Evolutionary conservation across 2,888 invertebrate genomes (phyloP).

Genomic region (Acanthococcus lagerstroemiae): DNA sequence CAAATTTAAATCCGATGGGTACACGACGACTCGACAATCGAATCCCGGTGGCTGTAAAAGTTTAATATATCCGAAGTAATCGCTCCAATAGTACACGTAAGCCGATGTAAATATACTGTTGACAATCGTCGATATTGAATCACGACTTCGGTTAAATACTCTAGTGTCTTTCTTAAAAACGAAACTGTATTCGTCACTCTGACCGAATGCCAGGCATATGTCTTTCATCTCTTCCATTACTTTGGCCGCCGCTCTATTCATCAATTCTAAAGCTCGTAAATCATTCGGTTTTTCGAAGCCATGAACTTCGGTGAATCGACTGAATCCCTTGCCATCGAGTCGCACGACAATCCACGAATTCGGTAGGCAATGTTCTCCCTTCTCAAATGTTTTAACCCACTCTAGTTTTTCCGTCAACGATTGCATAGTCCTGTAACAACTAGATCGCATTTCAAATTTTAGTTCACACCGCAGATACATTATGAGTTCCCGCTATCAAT

Average conservation of each 20-base stretch:
- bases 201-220: slow-evolving; percentile 76
- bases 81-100: slow-evolving; percentile 76
- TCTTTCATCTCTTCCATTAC: slow-evolving; percentile 81
- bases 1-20: slow-evolving; percentile 77
- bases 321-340: slow-evolving; percentile 85
- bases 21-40: slow-evolving; percentile 78
- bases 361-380: slow-evolving; percentile 67
- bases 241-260: slow-evolving; percentile 72
- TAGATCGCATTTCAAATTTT: too few species aligned
- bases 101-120: slow-evolving; percentile 80
- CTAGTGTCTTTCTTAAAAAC: slow-evolving; percentile 65
- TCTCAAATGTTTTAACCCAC: slow-evolving; percentile 63
- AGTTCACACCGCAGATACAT: too few species aligned
- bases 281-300: slow-evolving; percentile 81
- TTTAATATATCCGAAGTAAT: slow-evolving; percentile 57
- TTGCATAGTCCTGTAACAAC: too few species aligned
- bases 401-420: too few species aligned
- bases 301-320: slow-evolving; percentile 73
- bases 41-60: slow-evolving; percentile 82
- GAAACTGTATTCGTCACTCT: slow-evolving; percentile 96
- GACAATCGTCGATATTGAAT: slow-evolving; percentile 75
- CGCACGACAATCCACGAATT: slow-evolving; percentile 83
- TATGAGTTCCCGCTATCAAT: too few species aligned
- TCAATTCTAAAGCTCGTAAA: slow-evolving; percentile 63
- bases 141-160: slow-evolving; percentile 68